A percentile compares a stretch with the other conserved stretches of the same genome.
These are phyloP conservation scores for Trididemnum clinides DNA, from an alignment of 23 tunicate species.

Conservation along the genomic window DNA sequence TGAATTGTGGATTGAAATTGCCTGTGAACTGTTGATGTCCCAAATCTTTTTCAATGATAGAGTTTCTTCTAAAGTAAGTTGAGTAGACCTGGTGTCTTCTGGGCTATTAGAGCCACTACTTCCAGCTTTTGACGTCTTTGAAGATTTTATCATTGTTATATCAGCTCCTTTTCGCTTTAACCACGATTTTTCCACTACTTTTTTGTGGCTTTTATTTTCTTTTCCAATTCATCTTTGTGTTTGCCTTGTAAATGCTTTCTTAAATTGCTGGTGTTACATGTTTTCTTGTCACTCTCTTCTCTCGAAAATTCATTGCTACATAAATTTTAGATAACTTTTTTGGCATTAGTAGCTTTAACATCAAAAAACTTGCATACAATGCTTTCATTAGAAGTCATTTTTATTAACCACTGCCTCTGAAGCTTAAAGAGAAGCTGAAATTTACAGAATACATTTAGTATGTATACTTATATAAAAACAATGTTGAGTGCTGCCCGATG, in stretches of 20 bases:
- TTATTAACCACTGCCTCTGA: too few relatives aligned
- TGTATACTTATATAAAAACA: too few relatives aligned
- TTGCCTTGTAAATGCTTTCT: slow-evolving; percentile 7
- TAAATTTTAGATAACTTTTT: slow-evolving; percentile 3
- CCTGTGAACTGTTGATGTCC: background rate
- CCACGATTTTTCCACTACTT: slow-evolving; percentile 3
- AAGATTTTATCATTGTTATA: slow-evolving; percentile 2
- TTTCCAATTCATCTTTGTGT: slow-evolving; percentile 12
- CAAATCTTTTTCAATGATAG: slow-evolving; percentile 9
- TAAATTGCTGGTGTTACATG: slow-evolving; percentile 19
- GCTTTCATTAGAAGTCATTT: too few relatives aligned
- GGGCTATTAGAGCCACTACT: slow-evolving; percentile 4
- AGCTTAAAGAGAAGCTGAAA: too few relatives aligned
- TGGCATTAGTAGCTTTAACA: too few relatives aligned
- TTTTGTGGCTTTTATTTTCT: slow-evolving; percentile 9
- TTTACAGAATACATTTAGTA: too few relatives aligned
- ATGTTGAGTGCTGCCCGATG: too few relatives aligned
- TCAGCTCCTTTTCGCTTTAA: background rate
- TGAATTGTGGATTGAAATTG: background rate
- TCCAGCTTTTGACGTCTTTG: slow-evolving; percentile 11
- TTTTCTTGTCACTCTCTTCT: slow-evolving; percentile 6
- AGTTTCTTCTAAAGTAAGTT: slow-evolving; percentile 20
- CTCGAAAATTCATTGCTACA: background rate
- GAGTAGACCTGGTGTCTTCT: slow-evolving; percentile 18
- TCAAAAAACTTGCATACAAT: too few relatives aligned